These are phyloP conservation scores for Xanthia togata DNA, from an alignment of 2,888 invertebrate genomes.

Conservation along the genomic window DNA sequence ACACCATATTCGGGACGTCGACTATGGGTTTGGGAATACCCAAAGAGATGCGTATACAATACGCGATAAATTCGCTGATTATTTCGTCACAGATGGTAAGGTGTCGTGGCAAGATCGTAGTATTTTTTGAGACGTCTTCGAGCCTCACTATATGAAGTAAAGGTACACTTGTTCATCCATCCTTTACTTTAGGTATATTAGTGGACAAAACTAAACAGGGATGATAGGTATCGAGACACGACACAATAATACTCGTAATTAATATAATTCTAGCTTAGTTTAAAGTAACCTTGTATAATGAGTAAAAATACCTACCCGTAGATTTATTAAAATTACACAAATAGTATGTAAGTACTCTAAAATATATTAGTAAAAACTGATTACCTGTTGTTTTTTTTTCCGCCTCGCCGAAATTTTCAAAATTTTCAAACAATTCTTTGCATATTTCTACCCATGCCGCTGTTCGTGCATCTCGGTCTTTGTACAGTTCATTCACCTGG, in stretches of 20 bases:
- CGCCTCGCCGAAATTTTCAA: too few species aligned
- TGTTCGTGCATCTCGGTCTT: conserved; percentile 49
- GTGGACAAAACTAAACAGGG: too few species aligned
- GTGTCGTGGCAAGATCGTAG: too few species aligned
- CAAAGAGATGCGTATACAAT: conserved; percentile 53
- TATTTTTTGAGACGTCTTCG: too few species aligned
- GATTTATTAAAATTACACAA: not conserved
- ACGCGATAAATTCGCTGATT: conserved; percentile 54
- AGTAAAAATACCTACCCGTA: too few species aligned
- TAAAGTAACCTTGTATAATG: not conserved
- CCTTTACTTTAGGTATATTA: too few species aligned
- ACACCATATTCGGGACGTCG: conserved; percentile 45
- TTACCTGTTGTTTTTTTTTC: too few species aligned
- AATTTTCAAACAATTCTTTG: too few species aligned
- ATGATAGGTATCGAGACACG: conserved; percentile 43
- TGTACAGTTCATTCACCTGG: conserved; percentile 57
- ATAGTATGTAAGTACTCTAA: not conserved
- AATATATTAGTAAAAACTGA: not conserved
- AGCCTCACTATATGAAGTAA: too few species aligned
- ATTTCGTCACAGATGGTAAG: too few species aligned
- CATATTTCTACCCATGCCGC: conserved; percentile 39
- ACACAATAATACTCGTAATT: conserved; percentile 7
- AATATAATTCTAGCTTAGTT: conserved; percentile 1
- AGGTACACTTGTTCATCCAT: too few species aligned
- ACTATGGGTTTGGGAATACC: conserved; percentile 44